Conservation (phyloP, 2,113 vertebrate species). For the Limnothrissa miodon region DNA sequence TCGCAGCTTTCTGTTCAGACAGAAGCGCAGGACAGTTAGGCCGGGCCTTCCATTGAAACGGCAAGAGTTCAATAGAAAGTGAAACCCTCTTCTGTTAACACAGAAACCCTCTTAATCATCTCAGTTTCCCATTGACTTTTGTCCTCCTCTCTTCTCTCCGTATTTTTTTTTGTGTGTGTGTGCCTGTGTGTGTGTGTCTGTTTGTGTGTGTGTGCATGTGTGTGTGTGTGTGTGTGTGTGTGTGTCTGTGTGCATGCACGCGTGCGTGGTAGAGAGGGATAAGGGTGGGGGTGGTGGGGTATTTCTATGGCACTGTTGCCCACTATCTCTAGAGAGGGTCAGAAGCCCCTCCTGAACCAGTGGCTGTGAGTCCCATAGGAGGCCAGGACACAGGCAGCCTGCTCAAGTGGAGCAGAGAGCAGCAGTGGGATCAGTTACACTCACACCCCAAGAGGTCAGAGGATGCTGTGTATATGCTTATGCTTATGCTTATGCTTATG, state of each 20-base stretch:
- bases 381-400: background rate
- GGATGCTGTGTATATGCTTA: background rate
- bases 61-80: slow-evolving; percentile 70
- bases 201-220: background rate
- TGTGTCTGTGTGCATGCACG: too few relatives aligned
- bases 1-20: slow-evolving; percentile 64
- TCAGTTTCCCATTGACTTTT: slow-evolving; percentile 75
- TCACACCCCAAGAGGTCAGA: background rate
- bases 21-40: slow-evolving; percentile 66
- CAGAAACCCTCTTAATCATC: slow-evolving; percentile 79
- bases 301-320: background rate
- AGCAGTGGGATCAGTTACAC: background rate
- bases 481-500: background rate
- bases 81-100: slow-evolving; percentile 74
- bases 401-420: background rate
- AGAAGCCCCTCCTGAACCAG: background rate
- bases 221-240: background rate
- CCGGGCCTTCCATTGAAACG: slow-evolving; percentile 67
- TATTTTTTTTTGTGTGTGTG: slow-evolving; percentile 50
- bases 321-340: background rate
- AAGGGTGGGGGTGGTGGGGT: background rate
- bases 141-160: slow-evolving; percentile 33
- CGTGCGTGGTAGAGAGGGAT: too few relatives aligned
- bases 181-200: background rate
- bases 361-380: background rate